phyloP scores from a whole-genome alignment of 2,113 vertebrate genomes.

The Crotalus horridus region DNA sequence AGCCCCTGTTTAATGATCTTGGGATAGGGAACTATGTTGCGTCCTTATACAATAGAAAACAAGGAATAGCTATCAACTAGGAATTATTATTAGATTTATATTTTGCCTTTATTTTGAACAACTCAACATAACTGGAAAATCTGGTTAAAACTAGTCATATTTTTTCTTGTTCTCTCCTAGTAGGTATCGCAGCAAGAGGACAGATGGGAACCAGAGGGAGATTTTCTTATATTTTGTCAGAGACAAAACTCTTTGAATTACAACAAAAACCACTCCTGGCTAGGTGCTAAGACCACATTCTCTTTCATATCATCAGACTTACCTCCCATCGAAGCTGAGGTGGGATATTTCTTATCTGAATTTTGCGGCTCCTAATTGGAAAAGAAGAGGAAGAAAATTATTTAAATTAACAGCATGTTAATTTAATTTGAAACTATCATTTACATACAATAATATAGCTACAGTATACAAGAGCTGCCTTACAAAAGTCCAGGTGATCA shows the following conservation, averaged over 20 bases:
- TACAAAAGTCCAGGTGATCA: not conserved
- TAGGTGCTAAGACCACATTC: not conserved
- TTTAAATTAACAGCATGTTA: not conserved
- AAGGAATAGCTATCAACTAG: not conserved
- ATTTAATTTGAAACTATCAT: not conserved
- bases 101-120: not conserved
- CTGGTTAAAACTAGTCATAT: not conserved
- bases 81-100: not conserved
- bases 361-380: slow-evolving; percentile 85
- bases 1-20: not conserved
- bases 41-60: not conserved
- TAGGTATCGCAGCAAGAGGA: not conserved
- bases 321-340: slow-evolving; percentile 96
- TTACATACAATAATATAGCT: not conserved
- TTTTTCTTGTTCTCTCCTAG: not conserved
- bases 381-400: slow-evolving; percentile 11
- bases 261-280: not conserved
- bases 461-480: not conserved
- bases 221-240: not conserved
- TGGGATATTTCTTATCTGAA: slow-evolving; percentile 93
- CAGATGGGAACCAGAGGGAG: not conserved
- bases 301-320: slow-evolving; percentile 49
- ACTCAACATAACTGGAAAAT: not conserved
- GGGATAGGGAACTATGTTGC: not conserved
- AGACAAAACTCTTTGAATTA: too few species aligned